Evolutionary conservation across 2,888 invertebrate species (phyloP).

Genomic region (Heliconius aoede): DNA sequence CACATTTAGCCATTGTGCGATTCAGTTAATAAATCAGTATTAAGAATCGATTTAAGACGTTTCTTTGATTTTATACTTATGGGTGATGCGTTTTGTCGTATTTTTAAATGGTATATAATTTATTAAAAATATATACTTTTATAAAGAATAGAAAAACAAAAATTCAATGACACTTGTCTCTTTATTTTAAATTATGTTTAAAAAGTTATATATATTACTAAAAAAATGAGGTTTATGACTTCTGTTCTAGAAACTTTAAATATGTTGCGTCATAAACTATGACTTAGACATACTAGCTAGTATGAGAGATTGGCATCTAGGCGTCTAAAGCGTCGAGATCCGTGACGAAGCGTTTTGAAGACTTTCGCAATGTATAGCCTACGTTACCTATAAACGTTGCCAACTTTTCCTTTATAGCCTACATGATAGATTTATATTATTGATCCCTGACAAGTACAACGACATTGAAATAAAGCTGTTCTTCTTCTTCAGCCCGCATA

Average conservation of each 20-base stretch:
- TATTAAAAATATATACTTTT: too few species aligned
- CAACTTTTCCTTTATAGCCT: slow-evolving; percentile 13
- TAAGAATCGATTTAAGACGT: slow-evolving; percentile 58
- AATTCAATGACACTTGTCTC: too few species aligned
- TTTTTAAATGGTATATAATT: too few species aligned
- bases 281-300: slow-evolving; percentile 71
- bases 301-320: slow-evolving; percentile 69
- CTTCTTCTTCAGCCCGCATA: too few species aligned
- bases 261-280: slow-evolving; percentile 62
- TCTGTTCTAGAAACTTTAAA: slow-evolving; percentile 14
- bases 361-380: slow-evolving; percentile 71
- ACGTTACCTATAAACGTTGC: slow-evolving; percentile 37
- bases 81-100: not conserved
- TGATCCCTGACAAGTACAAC: not conserved
- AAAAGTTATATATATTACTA: too few species aligned
- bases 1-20: slow-evolving; percentile 59
- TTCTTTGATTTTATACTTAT: slow-evolving; percentile 38
- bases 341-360: slow-evolving; percentile 69
- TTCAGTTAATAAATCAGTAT: slow-evolving; percentile 61
- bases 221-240: too few species aligned
- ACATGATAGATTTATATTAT: not conserved
- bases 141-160: too few species aligned
- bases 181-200: too few species aligned
- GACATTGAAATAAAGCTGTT: too few species aligned
- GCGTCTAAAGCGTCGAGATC: slow-evolving; percentile 56